Base-by-base conservation (phyloP, 1,140 invertebrate species). In the Aphelinus certus region DNA sequence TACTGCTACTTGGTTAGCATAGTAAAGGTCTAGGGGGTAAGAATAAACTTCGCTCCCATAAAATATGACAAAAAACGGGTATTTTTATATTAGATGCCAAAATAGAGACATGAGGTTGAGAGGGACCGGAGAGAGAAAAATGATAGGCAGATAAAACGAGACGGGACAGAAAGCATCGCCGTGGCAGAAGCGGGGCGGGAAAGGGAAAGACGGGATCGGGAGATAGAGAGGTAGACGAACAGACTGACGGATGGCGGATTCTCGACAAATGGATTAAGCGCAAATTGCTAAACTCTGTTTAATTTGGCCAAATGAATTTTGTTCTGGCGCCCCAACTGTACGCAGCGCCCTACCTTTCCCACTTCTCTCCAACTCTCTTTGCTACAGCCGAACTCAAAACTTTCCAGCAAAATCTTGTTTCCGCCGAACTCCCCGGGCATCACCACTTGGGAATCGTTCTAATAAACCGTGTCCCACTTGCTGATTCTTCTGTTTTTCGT, bases 301-400 rank as follows among this genome's bases (percentile, higher is more conserved):
- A 84, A 84, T 84, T 84, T 83, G 83, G 80, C 81, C 82, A 84
- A 84, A 84, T 84, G 83, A 84, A 84, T 84, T 84, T 83, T 83
- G 81, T 83, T 81, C 81, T 81, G 58, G 73, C 79, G 71, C 64
- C 77, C 71, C 76, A 66, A 70, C 68, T 47, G 56, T 61, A 47
- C 9, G 51, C 51, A 53, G 3, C 61, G 42, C 26, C 45, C 45
- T 10, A 55, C 66, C 51, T 48, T 58, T 56, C 45, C 55, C 55
- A 10, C 10, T n/a, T 9, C 3, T 47, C 5, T 64, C 60, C 42
- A n/a, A 3, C 26, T 2, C 7, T 4, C 60, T 43, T 43, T 43
- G 26, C 2, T 9, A 61, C 60, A 43, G 45, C 60, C 60, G 60
- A 46, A 46, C 2, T 43, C 46, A 3, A n/a, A 68, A 68, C 66